phyloP scores from a whole-genome alignment of 2,888 invertebrate genomes.

The Ptychoptera contaminata region DNA sequence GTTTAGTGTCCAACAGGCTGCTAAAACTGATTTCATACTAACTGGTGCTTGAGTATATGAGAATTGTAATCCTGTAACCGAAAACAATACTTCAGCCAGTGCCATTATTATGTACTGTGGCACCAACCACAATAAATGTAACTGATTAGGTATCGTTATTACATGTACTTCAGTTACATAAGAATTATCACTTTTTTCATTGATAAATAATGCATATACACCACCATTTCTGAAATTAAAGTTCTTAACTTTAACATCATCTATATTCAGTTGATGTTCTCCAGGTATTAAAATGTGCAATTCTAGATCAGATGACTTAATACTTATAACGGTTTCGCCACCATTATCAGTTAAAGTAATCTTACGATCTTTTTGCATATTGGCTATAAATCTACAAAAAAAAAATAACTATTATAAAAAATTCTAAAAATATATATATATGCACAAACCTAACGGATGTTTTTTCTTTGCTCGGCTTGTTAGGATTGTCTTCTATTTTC shows the following conservation, averaged over 20 bases:
- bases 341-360: too few relatives aligned
- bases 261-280: constrained; percentile 16
- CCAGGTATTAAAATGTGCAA: constrained; percentile 9
- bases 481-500: constrained; percentile 16
- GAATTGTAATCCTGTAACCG: constrained; percentile 89
- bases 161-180: constrained; percentile 8
- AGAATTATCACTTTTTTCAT: not conserved
- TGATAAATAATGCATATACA: constrained; percentile 5
- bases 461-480: constrained; percentile 17
- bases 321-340: too few relatives aligned
- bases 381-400: too few relatives aligned
- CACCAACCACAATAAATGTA: constrained; percentile 56
- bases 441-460: too few relatives aligned
- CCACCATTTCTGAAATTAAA: constrained; percentile 22
- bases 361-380: too few relatives aligned
- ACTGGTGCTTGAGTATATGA: constrained; percentile 87
- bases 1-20: constrained; percentile 83
- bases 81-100: constrained; percentile 88
- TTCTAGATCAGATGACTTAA: too few relatives aligned
- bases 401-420: too few relatives aligned
- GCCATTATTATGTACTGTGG: constrained; percentile 94
- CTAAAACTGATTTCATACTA: constrained; percentile 88
- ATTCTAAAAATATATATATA: too few relatives aligned
- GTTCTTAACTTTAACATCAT: constrained; percentile 5
- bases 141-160: constrained; percentile 32